Conservation (phyloP, 2,797 vertebrate species). For the Onychomys arenicola region DNA sequence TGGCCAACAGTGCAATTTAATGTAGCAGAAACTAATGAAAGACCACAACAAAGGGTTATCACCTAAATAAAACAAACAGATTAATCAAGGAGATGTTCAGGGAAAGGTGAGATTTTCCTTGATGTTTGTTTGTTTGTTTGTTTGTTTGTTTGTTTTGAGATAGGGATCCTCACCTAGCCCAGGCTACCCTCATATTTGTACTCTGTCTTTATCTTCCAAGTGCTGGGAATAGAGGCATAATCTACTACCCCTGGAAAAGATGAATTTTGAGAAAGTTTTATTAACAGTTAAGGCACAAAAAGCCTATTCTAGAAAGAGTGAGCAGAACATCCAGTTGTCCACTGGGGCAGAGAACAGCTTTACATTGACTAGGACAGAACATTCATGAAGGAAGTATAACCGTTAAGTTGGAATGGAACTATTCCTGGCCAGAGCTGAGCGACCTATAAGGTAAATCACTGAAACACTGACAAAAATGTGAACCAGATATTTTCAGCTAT, state of each 20-base stretch:
- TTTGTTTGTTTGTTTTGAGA: not conserved
- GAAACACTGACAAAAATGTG: not conserved
- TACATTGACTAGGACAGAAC: not conserved
- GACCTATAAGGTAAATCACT: not conserved
- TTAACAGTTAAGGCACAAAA: not conserved
- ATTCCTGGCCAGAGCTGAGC: not conserved
- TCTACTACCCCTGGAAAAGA: not conserved
- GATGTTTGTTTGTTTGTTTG: not conserved
- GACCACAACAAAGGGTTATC: not conserved
- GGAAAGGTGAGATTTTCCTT: not conserved
- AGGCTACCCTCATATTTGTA: not conserved
- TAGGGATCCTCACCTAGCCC: not conserved
- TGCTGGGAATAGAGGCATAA: not conserved
- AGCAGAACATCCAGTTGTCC: not conserved
- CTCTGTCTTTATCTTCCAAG: not conserved
- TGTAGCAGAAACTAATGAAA: not conserved
- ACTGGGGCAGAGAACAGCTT: not conserved
- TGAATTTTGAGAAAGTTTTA: not conserved
- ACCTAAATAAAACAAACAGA: not conserved
- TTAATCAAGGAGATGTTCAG: not conserved
- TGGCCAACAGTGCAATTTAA: not conserved
- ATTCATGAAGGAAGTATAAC: not conserved
- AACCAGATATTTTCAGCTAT: not conserved
- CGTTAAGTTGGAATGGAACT: conserved; percentile 6
- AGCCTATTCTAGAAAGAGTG: not conserved